phyloP scores from a whole-genome alignment of 2,888 invertebrate genomes.

The Pyrrhopygopsis socrates region DNA sequence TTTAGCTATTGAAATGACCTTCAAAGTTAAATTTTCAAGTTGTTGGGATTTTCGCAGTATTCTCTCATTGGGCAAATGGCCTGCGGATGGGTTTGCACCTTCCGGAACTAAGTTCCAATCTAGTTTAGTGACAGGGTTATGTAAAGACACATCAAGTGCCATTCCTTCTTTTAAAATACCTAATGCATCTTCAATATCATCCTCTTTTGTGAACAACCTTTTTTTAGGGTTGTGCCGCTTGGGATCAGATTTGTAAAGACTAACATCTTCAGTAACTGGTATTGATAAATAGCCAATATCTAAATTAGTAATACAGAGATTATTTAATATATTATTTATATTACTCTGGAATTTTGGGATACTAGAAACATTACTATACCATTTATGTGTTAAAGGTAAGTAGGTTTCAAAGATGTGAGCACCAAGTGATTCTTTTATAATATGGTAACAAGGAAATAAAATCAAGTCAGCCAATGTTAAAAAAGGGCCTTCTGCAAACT shows the following conservation, averaged over 20 bases:
- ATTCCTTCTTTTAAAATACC: slow-evolving; percentile 91
- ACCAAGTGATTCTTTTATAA: slow-evolving; percentile 94
- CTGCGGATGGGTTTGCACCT: slow-evolving; percentile 97
- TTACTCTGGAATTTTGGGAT: slow-evolving; percentile 86
- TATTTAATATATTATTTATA: slow-evolving; percentile 82
- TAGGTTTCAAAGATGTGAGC: slow-evolving; percentile 88
- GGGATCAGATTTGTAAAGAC: slow-evolving; percentile 98
- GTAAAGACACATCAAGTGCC: slow-evolving; percentile 91
- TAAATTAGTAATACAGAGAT: slow-evolving; percentile 79
- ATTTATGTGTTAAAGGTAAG: slow-evolving; percentile 96
- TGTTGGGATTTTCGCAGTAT: slow-evolving; percentile 98
- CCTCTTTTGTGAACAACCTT: slow-evolving; percentile 97
- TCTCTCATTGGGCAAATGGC: slow-evolving; percentile 97
- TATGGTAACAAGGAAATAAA: slow-evolving; percentile 97
- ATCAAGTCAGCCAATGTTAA: slow-evolving; percentile 98
- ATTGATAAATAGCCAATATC: slow-evolving; percentile 88
- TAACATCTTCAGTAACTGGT: slow-evolving; percentile 95
- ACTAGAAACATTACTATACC: slow-evolving; percentile 94
- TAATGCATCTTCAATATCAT: slow-evolving; percentile 97
- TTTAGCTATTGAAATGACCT: slow-evolving; percentile 97
- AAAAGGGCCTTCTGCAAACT: slow-evolving; percentile 98
- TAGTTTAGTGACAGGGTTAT: slow-evolving; percentile 90
- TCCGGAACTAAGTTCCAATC: slow-evolving; percentile 97
- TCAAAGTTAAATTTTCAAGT: slow-evolving; percentile 98
- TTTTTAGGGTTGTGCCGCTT: slow-evolving; percentile 97